Base-by-base conservation (phyloP, 2,888 invertebrate species). In the Drosophila mercatorum region DNA sequence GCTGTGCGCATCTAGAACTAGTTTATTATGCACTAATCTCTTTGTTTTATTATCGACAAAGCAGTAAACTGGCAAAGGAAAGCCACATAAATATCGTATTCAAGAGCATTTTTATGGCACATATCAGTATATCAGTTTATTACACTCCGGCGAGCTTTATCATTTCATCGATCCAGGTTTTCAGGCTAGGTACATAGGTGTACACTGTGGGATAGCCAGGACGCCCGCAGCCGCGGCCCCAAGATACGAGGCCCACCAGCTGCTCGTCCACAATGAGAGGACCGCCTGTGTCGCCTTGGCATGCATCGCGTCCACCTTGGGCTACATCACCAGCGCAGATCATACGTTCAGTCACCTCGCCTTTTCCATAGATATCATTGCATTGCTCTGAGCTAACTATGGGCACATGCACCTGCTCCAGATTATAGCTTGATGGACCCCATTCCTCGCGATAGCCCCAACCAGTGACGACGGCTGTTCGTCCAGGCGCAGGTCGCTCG, bases 301-400 rank as follows among this genome's bases (percentile, higher is more conserved):
- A 94, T 14, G 93, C 93, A 73, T 94, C 94, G 46, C 92, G 89
- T 0, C 93, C 91, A 0, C 90, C 92, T 75, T 71, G 51, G 0
- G 14, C 36, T 5, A 81, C 56, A 60, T 78, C 61, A 0, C 95
- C 95, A 28, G 95, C 95, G 80, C 95, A 95, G 0, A 95, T 87
- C 94, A 95, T 95, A 1, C 91, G 92, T 0, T 93, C 83, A 0
- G 94, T 94, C 28, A 93, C 93, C 14, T 76, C 91, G 0, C 86
- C 86, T 3, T n/a, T 44, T 5, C 93, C 83, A 78, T 95, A 95
- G 0, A 93, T 93, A 0, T 79, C 66, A 6, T 78, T 84, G 69
- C 95, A 95, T 0, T 90, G 81, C 0, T 83, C 77, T 0, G 93
- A 90, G 76, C 91, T 93, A 0, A 95, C 93, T 79, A 94, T 94